Evolutionary conservation across 2,888 invertebrate species (phyloP).

Genomic region (Carterocephalus palaemon): DNA sequence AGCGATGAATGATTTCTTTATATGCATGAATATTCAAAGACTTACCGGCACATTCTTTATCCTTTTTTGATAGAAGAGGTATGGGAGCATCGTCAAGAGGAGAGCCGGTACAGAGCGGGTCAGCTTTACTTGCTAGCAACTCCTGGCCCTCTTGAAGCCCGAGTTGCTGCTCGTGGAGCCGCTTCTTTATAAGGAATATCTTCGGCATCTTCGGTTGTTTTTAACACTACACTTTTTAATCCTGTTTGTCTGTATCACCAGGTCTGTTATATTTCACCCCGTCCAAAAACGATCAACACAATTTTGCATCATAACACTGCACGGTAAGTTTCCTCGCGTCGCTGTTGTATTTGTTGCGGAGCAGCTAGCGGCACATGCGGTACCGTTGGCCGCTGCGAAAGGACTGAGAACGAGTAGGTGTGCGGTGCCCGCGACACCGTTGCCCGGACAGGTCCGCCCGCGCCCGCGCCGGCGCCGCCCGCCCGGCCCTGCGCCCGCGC

Average conservation of each 20-base stretch:
- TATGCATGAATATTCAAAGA: constrained; percentile 32
- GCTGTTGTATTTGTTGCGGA: constrained; percentile 64
- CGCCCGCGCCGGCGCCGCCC: constrained; percentile 62
- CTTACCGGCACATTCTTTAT: constrained; percentile 67
- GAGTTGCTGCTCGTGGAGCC: constrained; percentile 94
- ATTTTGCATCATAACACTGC: constrained; percentile 72
- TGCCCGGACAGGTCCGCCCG: constrained; percentile 75
- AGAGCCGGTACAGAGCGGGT: constrained; percentile 80
- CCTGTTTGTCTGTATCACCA: constrained; percentile 61
- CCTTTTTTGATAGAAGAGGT: constrained; percentile 80
- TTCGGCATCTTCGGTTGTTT: constrained; percentile 86
- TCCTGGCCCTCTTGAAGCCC: constrained; percentile 90
- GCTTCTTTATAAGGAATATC: constrained; percentile 94
- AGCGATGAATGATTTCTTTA: constrained; percentile 38
- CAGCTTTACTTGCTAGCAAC: constrained; percentile 81
- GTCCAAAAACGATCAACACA: constrained; percentile 48
- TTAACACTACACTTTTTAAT: constrained; percentile 71
- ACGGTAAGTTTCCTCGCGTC: constrained; percentile 69
- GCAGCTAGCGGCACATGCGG: constrained; percentile 72
- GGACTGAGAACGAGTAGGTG: constrained; percentile 69
- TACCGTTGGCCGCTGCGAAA: constrained; percentile 77
- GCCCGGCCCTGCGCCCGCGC: constrained; percentile 51
- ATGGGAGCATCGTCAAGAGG: constrained; percentile 80
- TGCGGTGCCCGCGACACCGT: constrained; percentile 75
- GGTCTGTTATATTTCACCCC: constrained; percentile 61